Conservation (phyloP, 2,888 invertebrate genomes). For the Carcina quercana region DNA sequence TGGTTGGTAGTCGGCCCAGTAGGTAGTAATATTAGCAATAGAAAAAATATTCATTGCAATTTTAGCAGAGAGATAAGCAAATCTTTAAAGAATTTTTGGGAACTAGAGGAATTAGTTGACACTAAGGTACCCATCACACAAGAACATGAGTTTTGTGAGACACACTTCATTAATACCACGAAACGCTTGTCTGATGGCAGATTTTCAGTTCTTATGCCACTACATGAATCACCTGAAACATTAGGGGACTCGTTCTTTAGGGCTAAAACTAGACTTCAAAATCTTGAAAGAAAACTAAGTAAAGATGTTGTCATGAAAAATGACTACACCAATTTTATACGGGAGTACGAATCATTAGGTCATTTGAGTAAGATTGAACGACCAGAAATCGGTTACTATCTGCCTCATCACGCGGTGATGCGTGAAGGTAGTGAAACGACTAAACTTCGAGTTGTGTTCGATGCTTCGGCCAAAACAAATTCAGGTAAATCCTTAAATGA, state of each 20-base stretch:
- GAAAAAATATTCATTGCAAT: constrained; percentile 7
- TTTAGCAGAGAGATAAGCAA: constrained; percentile 3
- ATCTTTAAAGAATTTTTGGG: constrained; percentile 13
- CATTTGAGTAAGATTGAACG: constrained; percentile 3
- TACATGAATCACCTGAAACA: constrained; percentile 11
- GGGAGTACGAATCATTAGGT: constrained; percentile 4
- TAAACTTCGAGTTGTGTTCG: constrained; percentile 3
- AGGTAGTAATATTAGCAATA: no score
- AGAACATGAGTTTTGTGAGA: constrained; percentile 16
- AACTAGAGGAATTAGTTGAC: constrained; percentile 11
- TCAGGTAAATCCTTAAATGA: constrained; percentile 14
- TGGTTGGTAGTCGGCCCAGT: constrained; percentile 15
- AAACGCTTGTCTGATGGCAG: constrained; percentile 12
- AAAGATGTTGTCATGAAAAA: constrained; percentile 6
- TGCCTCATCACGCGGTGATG: constrained; percentile 7
- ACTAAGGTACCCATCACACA: constrained; percentile 4
- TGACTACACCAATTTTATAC: constrained; percentile 3
- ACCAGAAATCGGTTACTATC: constrained; percentile 2
- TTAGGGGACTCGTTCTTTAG: constrained; percentile 9
- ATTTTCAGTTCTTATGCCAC: constrained; percentile 15
- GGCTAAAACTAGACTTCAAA: constrained; percentile 6
- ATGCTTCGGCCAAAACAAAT: not conserved
- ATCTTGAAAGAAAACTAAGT: constrained; percentile 8
- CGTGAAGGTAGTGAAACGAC: constrained; percentile 5
- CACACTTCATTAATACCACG: constrained; percentile 11